Percentiles rank a stretch among this genome's conserved stretches.
phyloP scores from a whole-genome alignment of 2,888 invertebrate species.

The Ceriagrion tenellum region DNA sequence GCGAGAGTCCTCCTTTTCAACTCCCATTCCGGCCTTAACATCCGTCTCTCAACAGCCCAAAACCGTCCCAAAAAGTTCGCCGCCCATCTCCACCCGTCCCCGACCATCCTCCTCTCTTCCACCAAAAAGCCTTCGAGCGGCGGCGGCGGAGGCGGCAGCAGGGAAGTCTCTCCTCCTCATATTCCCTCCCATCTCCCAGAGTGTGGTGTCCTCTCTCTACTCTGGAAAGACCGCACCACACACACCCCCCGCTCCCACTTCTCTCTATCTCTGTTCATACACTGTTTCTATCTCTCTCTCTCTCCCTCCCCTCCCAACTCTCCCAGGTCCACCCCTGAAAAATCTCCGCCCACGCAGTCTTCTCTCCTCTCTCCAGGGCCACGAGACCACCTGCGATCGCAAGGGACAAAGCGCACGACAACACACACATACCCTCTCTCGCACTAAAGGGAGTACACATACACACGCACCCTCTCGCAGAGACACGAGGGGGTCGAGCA shows the following conservation, averaged over 20 bases:
- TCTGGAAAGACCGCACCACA: no score
- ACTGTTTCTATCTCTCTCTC: not conserved
- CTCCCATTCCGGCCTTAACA: constrained; percentile 16
- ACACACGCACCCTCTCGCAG: no score
- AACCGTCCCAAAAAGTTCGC: constrained; percentile 21
- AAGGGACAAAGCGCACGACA: constrained; percentile 13
- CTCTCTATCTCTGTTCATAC: constrained; percentile 8
- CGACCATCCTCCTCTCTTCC: not conserved
- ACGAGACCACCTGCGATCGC: not conserved
- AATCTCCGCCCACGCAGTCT: no score
- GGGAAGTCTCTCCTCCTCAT: not conserved
- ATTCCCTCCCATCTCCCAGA: not conserved
- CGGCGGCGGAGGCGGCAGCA: not conserved
- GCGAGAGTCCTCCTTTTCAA: constrained; percentile 41
- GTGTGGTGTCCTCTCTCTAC: no score
- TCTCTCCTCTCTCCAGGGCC: not conserved
- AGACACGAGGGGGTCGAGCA: no score
- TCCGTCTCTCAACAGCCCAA: constrained; percentile 16
- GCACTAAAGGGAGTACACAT: no score
- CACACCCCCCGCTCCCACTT: no score
- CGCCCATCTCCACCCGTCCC: not conserved
- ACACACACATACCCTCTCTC: not conserved
- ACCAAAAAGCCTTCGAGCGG: constrained; percentile 6
- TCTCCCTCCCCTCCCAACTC: not conserved
- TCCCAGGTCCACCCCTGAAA: no score